Conservation (phyloP, 2,888 invertebrate species). For the Athalia cordata region DNA sequence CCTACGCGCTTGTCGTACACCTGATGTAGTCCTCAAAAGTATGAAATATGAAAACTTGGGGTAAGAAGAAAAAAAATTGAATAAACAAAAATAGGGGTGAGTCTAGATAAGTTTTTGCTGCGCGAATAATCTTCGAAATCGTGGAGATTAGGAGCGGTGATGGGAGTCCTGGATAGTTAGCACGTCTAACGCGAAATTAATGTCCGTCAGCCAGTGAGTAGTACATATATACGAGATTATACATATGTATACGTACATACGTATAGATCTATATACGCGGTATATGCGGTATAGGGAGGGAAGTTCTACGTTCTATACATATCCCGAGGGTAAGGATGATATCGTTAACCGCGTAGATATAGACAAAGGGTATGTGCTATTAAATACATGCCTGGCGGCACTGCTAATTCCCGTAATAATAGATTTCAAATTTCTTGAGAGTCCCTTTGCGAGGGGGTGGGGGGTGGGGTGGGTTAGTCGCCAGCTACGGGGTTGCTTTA, state of each 20-base stretch:
- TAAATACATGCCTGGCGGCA: conserved; percentile 49
- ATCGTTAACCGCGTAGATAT: conserved; percentile 58
- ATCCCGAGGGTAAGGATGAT: conserved; percentile 45
- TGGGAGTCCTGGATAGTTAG: conserved; percentile 29
- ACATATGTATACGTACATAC: no score
- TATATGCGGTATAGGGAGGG: neutral
- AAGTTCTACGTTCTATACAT: neutral
- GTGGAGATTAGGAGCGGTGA: conserved; percentile 36
- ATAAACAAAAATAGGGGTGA: neutral
- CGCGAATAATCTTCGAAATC: conserved; percentile 21
- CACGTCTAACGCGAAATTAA: conserved; percentile 37
- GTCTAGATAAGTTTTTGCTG: conserved; percentile 14
- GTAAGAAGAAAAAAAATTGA: neutral
- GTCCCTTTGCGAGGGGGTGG: conserved; percentile 43
- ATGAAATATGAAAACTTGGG: neutral
- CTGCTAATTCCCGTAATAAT: conserved; percentile 68
- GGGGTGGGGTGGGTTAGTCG: conserved; percentile 30
- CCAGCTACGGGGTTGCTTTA: neutral
- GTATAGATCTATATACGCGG: neutral
- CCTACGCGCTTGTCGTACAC: no score
- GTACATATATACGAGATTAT: no score
- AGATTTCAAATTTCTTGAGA: conserved; percentile 56
- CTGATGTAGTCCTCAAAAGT: no score
- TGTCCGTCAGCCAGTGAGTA: conserved; percentile 1
- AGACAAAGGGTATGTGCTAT: conserved; percentile 62